Base-by-base conservation (phyloP, 92 coral and sea anemone genomes). In the Actinostola sp. region DNA sequence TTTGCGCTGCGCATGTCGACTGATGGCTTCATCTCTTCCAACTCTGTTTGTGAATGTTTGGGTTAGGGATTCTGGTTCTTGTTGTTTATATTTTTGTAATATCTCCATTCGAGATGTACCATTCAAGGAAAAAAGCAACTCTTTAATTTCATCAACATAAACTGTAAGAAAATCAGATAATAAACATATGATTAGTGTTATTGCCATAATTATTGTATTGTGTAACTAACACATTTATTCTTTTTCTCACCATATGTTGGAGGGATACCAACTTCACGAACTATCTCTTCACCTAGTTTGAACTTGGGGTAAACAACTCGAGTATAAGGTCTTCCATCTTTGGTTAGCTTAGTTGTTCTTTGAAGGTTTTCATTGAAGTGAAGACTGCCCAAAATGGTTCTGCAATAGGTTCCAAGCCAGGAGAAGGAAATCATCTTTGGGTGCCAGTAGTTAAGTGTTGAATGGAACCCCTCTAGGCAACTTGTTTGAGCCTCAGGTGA, bases 351-450 rank as follows among this genome's bases (percentile, higher is more conserved):
- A 15, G 31, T 55, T 27, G 12, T 27, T 28, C 23, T 55, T 55
- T 8, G 28, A 15, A 55, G 23, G 28, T 28, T 39, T 39, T 39
- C 45, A 14, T 39, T 39, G 45, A 39, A 55, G 29, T 55, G 23
- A 8, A 55, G 23, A 15, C 13, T 15, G 15, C 12, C 61, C 29
- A 19, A 55, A 19, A 11, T 55, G 12, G 28, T 15, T 28, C 61
- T 55, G 61, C 61, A 55, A 27, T 55, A 39, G 7, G 62, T 55
- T 29, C 62, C 62, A 19, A 55, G 29, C 62, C 62, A 55, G 62
- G 62, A 55, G 23, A 55, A 55, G 33, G 31, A 14, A 15, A 55
- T 11, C 62, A 55, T 55, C 33, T 55, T 55, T 21, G 62, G 62
- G 29, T 55, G 62, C 62, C 62, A 55, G 31, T 55, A 28, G 23